Base-by-base conservation (phyloP, 2,113 vertebrate genomes). In the Clarias macrocephalus region DNA sequence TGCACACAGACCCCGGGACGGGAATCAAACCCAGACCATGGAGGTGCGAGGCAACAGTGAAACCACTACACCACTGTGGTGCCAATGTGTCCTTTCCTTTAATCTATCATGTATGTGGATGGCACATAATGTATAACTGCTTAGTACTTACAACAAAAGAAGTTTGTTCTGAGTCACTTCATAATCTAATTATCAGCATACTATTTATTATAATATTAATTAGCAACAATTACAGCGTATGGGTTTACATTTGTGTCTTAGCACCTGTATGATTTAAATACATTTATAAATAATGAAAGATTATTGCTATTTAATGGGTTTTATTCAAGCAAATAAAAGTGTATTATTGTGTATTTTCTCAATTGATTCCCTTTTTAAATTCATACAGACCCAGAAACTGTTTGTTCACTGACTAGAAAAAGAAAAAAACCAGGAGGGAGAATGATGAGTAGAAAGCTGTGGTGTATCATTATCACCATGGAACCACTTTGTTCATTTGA, bases 391-490 rank as follows among this genome's bases (percentile, higher is more conserved):
- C 1, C 3, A 23, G 33, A 52, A 73, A 79, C 80, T 86, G 37
- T 84, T 84, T 84, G 81, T 18, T 84, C 57, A 87, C 81, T 30
- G 66, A 68, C 16, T 4, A 11, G 73, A 83, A 77, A 70, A 88
- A 59, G 66, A 66, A 82, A 85, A 30, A 52, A 52, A 79, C 42
- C 62, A 72, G 75, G 52, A 60, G 75, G 18, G 65, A 86, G 77
- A 42, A 75, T 16, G 23, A 86, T 70, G 65, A 86, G 48, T 65
- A 80, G 68, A 25, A 85, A 83, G 52, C 62, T 30, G 76, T 59
- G 37, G 65, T 54, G 52, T 86, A 80, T 62, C 62, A 89, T 91
- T 73, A 87, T 89, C 87, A 63, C 70, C 68, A 70, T 37, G n/a
- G 85, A 80, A 84, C 73, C 73, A 13, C 0, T 52, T 5, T 76